A percentile compares a stretch with the other conserved stretches of the same genome.
Evolutionary conservation across 2,888 invertebrate genomes (phyloP).

Genomic region (Hartigia nigra): DNA sequence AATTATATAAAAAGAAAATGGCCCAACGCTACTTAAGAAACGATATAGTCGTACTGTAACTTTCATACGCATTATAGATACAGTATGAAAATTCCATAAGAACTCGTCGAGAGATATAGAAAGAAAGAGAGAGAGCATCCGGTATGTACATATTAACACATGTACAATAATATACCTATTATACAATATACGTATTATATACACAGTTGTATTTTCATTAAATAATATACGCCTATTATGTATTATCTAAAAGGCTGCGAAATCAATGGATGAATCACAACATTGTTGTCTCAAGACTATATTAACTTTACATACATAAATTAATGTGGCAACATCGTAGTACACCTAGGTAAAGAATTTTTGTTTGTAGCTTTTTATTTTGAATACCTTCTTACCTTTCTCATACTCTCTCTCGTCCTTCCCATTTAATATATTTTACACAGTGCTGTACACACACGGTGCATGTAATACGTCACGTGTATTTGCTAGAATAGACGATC

Average conservation of each 20-base stretch:
- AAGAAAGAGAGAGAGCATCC: not conserved
- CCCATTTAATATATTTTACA: not conserved
- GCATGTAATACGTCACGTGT: not conserved
- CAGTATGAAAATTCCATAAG: not conserved
- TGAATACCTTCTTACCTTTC: not conserved
- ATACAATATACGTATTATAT: not conserved
- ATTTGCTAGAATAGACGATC: not conserved
- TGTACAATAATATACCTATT: not conserved
- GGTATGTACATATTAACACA: not conserved
- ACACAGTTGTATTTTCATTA: not conserved
- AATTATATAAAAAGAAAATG: not conserved
- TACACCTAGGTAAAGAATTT: not conserved
- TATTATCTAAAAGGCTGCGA: not conserved
- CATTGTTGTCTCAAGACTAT: not conserved
- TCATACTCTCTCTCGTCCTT: too few relatives aligned
- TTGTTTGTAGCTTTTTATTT: not conserved
- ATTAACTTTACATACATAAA: conserved; percentile 17
- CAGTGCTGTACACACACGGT: not conserved
- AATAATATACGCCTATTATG: not conserved
- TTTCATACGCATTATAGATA: not conserved
- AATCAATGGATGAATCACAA: not conserved
- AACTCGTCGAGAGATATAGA: not conserved
- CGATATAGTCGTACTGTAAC: not conserved
- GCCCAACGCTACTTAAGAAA: not conserved
- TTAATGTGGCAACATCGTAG: conserved; percentile 22